Percentiles rank a stretch among this genome's conserved stretches.
These are phyloP conservation scores for Parasteatoda tepidariorum DNA, from an alignment of 1,140 invertebrate species.

Conservation along the genomic window DNA sequence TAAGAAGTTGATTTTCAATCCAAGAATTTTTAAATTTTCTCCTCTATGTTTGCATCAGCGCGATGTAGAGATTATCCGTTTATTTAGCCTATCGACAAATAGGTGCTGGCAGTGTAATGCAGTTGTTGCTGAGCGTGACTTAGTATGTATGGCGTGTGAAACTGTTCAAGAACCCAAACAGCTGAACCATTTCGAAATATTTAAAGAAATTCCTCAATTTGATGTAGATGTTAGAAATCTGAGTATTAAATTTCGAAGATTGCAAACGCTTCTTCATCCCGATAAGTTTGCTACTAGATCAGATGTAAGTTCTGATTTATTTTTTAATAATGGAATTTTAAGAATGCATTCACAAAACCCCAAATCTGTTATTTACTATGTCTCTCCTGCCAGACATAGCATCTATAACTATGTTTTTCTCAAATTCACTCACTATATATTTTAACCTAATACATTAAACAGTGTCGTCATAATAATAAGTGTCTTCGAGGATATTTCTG, in stretches of 20 bases:
- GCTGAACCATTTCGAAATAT: constrained; percentile 46
- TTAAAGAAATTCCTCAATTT: constrained; percentile 57
- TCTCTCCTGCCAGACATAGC: no score
- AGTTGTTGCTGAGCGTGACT: constrained; percentile 50
- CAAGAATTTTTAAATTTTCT: background rate
- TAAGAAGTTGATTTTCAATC: background rate
- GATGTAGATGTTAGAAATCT: constrained; percentile 46
- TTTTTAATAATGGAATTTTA: no score
- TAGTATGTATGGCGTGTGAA: constrained; percentile 43
- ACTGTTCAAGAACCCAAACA: constrained; percentile 41
- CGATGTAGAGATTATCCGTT: constrained; percentile 41
- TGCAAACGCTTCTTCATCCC: constrained; percentile 47
- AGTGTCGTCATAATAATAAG: no score
- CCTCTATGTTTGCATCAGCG: background rate
- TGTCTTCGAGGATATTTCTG: no score
- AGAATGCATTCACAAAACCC: no score
- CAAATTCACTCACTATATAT: no score
- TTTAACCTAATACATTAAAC: no score
- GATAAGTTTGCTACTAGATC: constrained; percentile 48
- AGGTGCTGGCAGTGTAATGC: constrained; percentile 56
- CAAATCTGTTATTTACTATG: no score
- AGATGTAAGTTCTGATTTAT: constrained; percentile 44
- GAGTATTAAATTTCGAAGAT: constrained; percentile 38
- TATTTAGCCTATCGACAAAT: constrained; percentile 35
- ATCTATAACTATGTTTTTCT: no score